Evolutionary conservation across 2,797 vertebrate genomes (phyloP), one percentile per base, ranked within the genome.

Genomic region (Squalus acanthias): DNA sequence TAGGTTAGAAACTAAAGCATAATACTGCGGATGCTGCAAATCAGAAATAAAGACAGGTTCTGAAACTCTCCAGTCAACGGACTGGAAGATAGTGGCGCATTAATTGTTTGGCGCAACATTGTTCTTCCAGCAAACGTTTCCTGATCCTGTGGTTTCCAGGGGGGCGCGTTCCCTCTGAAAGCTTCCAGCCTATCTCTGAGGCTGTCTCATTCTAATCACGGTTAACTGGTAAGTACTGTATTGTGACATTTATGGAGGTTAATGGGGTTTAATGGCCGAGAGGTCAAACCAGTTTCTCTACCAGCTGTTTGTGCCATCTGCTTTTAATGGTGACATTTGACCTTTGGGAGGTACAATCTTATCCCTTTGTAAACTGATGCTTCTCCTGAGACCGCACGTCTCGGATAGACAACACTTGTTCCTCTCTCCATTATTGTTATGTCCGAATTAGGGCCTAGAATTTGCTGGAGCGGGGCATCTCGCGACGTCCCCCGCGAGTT

Each of bases 281-380:
- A 74, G 70, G 50, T 76, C 70, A 76, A n/a, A 17, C 24, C 17
- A 13, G 22, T 50, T 95, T 72, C 26, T 24, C 17, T 70, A 50
- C n/a, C 93, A n/a, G 50, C 69, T 76, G 72, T 17, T 26, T 76
- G 1, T 72, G 13, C 50, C 91, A 93, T 93, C 63, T 93, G 63
- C 91, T 69, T 67, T 93, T 95, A 70, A 24, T 29, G 46, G 33
- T 72, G 70, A 72, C 70, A 92, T 92, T 92, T 95, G 2, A 72
- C n/a, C 39, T 91, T 63, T n/a, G 39, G 7, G 15, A 76, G 5
- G 17, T 17, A 95, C 29, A 13, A 74, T 57, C 70, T 20, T 26
- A 74, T 29, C 46, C 24, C 26, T 60, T 95, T 74, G 94, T 95
- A 76, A 95, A 60, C 50, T 33, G 94, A 95, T 95, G 8, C 29